Evolutionary conservation across 2,888 invertebrate species (phyloP).

Genomic region (Eudasyphora cyanicolor): DNA sequence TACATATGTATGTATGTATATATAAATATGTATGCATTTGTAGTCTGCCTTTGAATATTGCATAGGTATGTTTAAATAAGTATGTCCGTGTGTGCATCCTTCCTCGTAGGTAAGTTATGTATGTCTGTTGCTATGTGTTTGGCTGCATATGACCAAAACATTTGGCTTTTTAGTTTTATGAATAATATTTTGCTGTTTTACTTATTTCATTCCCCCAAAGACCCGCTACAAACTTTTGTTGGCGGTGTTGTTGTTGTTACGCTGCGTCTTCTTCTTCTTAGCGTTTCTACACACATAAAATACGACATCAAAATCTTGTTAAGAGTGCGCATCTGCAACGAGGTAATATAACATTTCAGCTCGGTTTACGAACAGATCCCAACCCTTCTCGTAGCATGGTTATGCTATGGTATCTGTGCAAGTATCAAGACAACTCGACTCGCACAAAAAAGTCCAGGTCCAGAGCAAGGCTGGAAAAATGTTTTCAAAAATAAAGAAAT

Average conservation of each 20-base stretch:
- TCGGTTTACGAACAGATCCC: neutral
- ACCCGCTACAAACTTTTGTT: neutral
- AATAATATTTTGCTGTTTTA: slow-evolving; percentile 61
- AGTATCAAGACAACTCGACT: neutral
- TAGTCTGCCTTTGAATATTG: neutral
- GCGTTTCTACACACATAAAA: slow-evolving; percentile 44
- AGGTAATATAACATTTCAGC: slow-evolving; percentile 46
- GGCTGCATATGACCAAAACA: slow-evolving; percentile 20
- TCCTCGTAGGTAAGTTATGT: too few species aligned
- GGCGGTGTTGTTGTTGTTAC: neutral
- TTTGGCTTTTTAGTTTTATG: slow-evolving; percentile 56
- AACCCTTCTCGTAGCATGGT: neutral
- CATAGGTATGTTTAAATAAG: neutral
- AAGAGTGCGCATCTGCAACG: slow-evolving; percentile 58
- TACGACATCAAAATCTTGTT: slow-evolving; percentile 66
- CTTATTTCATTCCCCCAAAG: slow-evolving; percentile 28
- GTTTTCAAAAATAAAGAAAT: slow-evolving; percentile 63
- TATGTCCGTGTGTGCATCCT: neutral
- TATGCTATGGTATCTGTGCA: too few species aligned
- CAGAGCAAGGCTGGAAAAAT: neutral
- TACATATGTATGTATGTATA: slow-evolving; percentile 6
- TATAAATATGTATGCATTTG: slow-evolving; percentile 49
- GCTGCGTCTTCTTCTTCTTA: neutral
- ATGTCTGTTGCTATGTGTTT: too few species aligned
- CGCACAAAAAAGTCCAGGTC: slow-evolving; percentile 9